A percentile compares a stretch with the other conserved stretches of the same genome.
These are phyloP conservation scores for Temnothorax unifasciatus DNA, from an alignment of 2,888 invertebrate genomes.

Conservation along the genomic window DNA sequence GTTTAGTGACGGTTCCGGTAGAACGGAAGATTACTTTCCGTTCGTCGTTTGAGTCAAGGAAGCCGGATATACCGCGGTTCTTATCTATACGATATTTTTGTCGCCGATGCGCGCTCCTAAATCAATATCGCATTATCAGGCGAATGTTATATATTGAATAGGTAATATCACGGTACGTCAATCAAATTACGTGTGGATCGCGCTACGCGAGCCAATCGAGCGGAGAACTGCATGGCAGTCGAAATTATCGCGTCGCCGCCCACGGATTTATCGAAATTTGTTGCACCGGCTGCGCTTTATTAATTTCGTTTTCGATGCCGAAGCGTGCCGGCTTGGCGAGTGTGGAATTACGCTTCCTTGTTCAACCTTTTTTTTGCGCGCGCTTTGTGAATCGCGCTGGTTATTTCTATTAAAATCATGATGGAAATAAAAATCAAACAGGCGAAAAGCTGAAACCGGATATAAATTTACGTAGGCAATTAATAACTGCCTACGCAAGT, in stretches of 20 bases:
- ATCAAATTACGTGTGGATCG: slow-evolving; percentile 71
- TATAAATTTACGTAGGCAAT: not conserved
- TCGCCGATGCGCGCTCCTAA: slow-evolving; percentile 62
- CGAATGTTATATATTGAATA: slow-evolving; percentile 60
- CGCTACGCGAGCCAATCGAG: slow-evolving; percentile 51
- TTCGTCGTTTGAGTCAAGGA: slow-evolving; percentile 55
- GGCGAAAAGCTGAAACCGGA: slow-evolving; percentile 32
- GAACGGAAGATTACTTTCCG: slow-evolving; percentile 71
- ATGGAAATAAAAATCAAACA: slow-evolving; percentile 43
- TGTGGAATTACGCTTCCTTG: slow-evolving; percentile 46
- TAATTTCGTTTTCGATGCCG: slow-evolving; percentile 47
- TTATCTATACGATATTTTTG: slow-evolving; percentile 69
- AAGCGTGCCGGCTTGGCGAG: slow-evolving; percentile 30
- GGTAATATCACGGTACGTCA: slow-evolving; percentile 62
- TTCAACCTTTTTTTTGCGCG: slow-evolving; percentile 28
- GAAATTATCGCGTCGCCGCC: slow-evolving; percentile 43
- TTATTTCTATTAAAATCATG: slow-evolving; percentile 45
- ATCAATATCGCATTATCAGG: slow-evolving; percentile 74
- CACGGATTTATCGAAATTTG: slow-evolving; percentile 56
- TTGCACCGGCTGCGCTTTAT: slow-evolving; percentile 51
- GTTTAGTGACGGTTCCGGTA: slow-evolving; percentile 31
- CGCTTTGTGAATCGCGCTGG: slow-evolving; percentile 32
- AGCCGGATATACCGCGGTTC: slow-evolving; percentile 56
- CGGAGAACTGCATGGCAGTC: slow-evolving; percentile 32
- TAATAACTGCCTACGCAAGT: not conserved